Evolutionary conservation across 1,140 invertebrate genomes (phyloP).

Genomic region (Brevipalpus yothersi): DNA sequence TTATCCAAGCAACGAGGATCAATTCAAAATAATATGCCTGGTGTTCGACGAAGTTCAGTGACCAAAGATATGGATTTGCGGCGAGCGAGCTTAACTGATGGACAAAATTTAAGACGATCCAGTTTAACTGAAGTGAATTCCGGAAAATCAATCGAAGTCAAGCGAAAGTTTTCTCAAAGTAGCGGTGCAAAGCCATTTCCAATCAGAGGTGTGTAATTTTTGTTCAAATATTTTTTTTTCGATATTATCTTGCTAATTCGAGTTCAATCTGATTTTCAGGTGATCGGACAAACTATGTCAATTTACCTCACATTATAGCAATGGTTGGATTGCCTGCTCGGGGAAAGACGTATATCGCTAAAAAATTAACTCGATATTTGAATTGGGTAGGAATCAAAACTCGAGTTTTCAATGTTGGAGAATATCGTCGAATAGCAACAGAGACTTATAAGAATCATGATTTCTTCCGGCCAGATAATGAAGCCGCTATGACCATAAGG

Average conservation of each 20-base stretch:
- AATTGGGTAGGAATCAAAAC: conserved; percentile 97
- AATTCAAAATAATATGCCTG: no score
- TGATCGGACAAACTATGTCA: conserved; percentile 41
- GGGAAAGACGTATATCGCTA: conserved; percentile 94
- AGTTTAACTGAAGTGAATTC: no score
- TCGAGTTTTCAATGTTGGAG: conserved; percentile 88
- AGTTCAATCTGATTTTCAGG: neutral
- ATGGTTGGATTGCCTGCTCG: conserved; percentile 91
- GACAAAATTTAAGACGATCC: no score
- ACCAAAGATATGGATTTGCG: no score
- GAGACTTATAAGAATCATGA: conserved; percentile 77
- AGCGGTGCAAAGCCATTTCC: conserved; percentile 13
- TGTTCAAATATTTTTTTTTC: neutral
- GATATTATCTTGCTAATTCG: neutral
- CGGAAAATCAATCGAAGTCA: no score
- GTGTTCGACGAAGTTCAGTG: no score
- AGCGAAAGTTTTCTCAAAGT: conserved; percentile 5
- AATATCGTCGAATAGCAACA: conserved; percentile 75
- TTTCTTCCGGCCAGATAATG: conserved; percentile 80
- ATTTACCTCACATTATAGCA: conserved; percentile 82
- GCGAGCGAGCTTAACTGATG: no score
- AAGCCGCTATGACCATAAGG: conserved; percentile 74
- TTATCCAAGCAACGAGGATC: no score
- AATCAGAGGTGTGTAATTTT: conserved; percentile 8
- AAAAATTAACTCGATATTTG: conserved; percentile 81